Percentiles rank a stretch among this genome's conserved stretches.
phyloP scores from a whole-genome alignment of 92 coral and sea anemone genomes.

The Epizoanthus stellaris region DNA sequence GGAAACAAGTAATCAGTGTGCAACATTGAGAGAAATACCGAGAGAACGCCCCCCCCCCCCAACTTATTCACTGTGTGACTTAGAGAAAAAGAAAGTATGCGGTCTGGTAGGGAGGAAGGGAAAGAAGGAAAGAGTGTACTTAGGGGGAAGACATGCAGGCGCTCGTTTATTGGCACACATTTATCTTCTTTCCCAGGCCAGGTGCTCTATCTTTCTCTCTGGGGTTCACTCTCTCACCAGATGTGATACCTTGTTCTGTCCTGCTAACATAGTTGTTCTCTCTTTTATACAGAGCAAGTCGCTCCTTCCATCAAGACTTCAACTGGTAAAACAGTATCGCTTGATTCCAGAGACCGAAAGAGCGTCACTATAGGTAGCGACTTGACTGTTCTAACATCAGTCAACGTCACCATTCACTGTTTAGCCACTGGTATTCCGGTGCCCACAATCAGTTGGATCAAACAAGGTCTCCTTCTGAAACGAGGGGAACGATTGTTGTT shows the following conservation, averaged over 20 bases:
- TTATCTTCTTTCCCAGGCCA: no score
- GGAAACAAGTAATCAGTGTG: no score
- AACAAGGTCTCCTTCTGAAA: not conserved
- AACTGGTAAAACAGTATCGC: not conserved
- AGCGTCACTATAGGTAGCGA: constrained; percentile 5
- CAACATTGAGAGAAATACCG: no score
- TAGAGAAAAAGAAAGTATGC: no score
- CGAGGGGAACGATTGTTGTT: not conserved
- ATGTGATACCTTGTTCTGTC: no score
- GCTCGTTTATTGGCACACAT: no score
- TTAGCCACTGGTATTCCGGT: constrained; percentile 5
- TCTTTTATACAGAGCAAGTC: constrained; percentile 1
- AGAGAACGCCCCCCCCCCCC: no score
- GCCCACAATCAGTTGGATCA: not conserved
- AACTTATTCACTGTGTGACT: no score
- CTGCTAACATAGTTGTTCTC: not conserved
- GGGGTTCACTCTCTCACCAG: no score
- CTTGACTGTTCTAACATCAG: constrained; percentile 4
- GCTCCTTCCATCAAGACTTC: not conserved
- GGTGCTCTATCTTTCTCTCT: not conserved
- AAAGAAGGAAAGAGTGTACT: no score
- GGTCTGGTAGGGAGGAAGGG: no score
- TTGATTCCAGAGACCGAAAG: not conserved
- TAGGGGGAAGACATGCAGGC: no score
- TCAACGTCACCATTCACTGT: constrained; percentile 8